Base-by-base conservation (phyloP, 2,888 invertebrate genomes). In the Trichogramma evanescens region DNA sequence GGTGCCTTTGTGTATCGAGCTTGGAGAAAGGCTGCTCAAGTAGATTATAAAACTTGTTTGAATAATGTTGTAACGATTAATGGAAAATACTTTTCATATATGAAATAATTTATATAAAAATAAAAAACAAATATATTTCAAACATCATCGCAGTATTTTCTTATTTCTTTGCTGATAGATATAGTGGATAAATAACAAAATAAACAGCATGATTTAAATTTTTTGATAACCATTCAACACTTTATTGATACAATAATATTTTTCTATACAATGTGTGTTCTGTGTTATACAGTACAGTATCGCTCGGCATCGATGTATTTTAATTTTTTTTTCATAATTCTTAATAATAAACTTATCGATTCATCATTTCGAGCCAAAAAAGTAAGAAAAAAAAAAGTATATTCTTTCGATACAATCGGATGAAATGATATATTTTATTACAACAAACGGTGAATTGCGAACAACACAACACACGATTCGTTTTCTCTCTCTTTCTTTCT, bases 201-300 rank as follows among this genome's bases (percentile, higher is more conserved):
- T 2, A 26, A 26, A 26, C 26, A 26, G 1, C 26, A 26, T 26
- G 26, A 26, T 10, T 49, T 44, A 10, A 52, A n/a, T 51, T 64
- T 69, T 71, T 72, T 64, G 52, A 66, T 73, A 74, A 74, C 70
- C 70, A 70, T 70, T 72, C 63, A 74, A 74, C 71, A 71, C 69
- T 74, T 74, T 74, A 74, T 74, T 74, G 68, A 68, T 70, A 72
- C 70, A 71, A 73, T 72, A 72, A 66, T 58, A 62, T 59, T 71
- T 26, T 62, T 72, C 72, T 73, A 71, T 72, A 74, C 73, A 73
- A 69, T 67, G 64, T 71, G 68, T 69, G 65, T 69, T 26, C 51
- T 61, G 56, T 59, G 61, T 63, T 65, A 61, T 68, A 69, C 65
- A 68, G 59, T 62, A 64, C 59, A 64, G 46, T 67, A 69, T 66